phyloP scores from a whole-genome alignment of 2,888 invertebrate species.

The Pteria penguin region DNA sequence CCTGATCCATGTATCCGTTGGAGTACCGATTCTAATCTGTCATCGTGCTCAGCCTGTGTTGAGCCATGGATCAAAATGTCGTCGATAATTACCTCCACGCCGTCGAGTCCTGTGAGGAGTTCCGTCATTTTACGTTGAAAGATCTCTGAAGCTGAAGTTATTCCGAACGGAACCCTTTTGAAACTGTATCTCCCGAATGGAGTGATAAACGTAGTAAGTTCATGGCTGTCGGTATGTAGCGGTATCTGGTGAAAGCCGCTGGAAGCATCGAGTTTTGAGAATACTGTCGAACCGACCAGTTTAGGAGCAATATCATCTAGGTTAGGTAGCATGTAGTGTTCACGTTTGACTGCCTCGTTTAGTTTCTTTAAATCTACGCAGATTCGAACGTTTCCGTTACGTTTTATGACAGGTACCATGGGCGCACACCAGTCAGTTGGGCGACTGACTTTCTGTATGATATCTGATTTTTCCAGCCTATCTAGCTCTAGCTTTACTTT shows the following conservation, averaged over 20 bases:
- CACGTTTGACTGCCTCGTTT: slow-evolving; percentile 40
- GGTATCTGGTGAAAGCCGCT: slow-evolving; percentile 45
- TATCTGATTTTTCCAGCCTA: slow-evolving; percentile 18
- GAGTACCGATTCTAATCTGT: not conserved
- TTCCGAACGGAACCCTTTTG: slow-evolving; percentile 22
- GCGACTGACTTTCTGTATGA: slow-evolving; percentile 7
- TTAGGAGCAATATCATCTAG: slow-evolving; percentile 42
- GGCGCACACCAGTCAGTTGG: slow-evolving; percentile 19
- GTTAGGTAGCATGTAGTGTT: slow-evolving; percentile 41
- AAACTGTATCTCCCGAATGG: slow-evolving; percentile 41
- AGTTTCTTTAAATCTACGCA: slow-evolving; percentile 43
- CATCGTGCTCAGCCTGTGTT: not conserved
- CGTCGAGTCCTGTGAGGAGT: not conserved
- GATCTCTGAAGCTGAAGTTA: slow-evolving; percentile 4
- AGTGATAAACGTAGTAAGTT: slow-evolving; percentile 46
- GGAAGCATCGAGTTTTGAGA: slow-evolving; percentile 39
- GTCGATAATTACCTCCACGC: slow-evolving; percentile 6
- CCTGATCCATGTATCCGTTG: not conserved
- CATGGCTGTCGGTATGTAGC: slow-evolving; percentile 27
- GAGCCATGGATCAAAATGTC: slow-evolving; percentile 1
- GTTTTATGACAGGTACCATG: slow-evolving; percentile 1
- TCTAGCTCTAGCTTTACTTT: slow-evolving; percentile 14
- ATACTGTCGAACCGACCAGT: slow-evolving; percentile 32
- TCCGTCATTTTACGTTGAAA: not conserved
- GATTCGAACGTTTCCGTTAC: slow-evolving; percentile 34